These are phyloP conservation scores for Takifugu rubripes DNA, from an alignment of 2,797 vertebrate genomes.

Conservation along the genomic window DNA sequence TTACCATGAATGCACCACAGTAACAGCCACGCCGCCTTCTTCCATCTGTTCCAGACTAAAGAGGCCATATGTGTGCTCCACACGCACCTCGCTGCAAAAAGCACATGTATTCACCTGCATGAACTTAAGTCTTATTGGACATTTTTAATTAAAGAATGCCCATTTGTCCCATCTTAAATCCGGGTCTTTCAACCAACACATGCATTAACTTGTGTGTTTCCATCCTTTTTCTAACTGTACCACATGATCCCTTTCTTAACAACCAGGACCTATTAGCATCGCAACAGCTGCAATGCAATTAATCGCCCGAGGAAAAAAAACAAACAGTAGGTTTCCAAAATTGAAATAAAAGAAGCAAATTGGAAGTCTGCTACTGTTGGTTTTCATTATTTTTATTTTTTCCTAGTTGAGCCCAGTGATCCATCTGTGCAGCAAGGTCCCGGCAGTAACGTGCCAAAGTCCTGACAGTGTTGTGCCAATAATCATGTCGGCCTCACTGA, in stretches of 20 bases:
- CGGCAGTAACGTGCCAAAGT: background rate
- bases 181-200: no score
- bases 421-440: background rate
- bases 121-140: background rate
- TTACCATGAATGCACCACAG: constrained; percentile 32
- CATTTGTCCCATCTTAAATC: no score
- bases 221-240: no score
- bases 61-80: constrained; percentile 38
- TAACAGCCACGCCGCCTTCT: constrained; percentile 17
- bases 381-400: background rate
- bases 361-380: background rate
- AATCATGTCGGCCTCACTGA: background rate
- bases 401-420: background rate
- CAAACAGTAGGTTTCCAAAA: no score
- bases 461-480: background rate
- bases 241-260: no score
- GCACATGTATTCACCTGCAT: constrained; percentile 26
- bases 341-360: no score
- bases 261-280: no score
- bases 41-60: constrained; percentile 46
- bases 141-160: constrained; percentile 7
- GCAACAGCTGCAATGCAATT: no score
- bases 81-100: background rate
- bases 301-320: no score
- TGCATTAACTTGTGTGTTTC: no score